These are phyloP conservation scores for Hymenochirus boettgeri DNA, from an alignment of 2,113 vertebrate species.

Conservation along the genomic window DNA sequence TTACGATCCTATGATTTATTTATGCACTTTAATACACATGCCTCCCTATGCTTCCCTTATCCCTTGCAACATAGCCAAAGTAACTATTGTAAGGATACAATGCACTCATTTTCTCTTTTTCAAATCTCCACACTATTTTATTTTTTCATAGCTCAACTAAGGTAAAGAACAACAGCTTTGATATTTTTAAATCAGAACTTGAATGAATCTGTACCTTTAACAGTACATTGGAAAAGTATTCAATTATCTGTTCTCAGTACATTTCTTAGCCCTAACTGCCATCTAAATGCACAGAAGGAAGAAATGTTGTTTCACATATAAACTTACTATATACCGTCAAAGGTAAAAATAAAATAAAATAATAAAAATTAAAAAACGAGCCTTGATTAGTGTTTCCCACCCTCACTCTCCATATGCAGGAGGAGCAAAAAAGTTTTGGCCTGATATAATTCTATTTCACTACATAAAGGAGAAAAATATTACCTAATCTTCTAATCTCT, in stretches of 20 bases:
- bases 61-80: no score
- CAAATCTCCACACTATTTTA: no score
- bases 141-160: no score
- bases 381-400: conserved; percentile 46
- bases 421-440: conserved; percentile 35
- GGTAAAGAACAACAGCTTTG: no score
- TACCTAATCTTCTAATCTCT: conserved; percentile 73
- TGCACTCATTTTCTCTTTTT: no score
- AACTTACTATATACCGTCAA: conserved; percentile 46
- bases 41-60: no score
- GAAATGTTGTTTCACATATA: conserved; percentile 59
- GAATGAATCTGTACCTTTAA: conserved; percentile 52
- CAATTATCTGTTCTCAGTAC: conserved; percentile 73
- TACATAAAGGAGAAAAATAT: conserved; percentile 48
- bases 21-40: no score
- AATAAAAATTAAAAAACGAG: conserved; percentile 22
- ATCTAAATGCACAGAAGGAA: conserved; percentile 65
- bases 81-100: no score
- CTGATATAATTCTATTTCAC: conserved; percentile 49
- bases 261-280: conserved; percentile 69
- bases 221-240: conserved; percentile 60
- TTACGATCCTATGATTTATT: no score
- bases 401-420: conserved; percentile 3
- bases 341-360: no score
- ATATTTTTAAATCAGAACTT: neutral